Percentiles rank a stretch among this genome's conserved stretches.
Conservation (phyloP, 2,888 invertebrate species). For the Cephus pulcher region DNA sequence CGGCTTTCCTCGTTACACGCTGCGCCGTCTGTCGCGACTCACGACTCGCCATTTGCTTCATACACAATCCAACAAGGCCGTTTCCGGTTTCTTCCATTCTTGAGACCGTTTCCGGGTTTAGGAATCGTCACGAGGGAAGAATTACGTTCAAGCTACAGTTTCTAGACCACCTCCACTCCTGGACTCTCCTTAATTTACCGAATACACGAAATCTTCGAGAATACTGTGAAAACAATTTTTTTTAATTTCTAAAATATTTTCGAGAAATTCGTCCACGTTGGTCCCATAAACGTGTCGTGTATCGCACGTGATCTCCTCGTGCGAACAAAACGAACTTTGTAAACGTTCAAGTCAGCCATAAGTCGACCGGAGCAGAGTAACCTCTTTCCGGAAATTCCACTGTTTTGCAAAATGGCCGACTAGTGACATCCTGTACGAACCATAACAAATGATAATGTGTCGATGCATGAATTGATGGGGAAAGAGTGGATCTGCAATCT, state of each 20-base stretch:
- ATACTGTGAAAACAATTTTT: background rate
- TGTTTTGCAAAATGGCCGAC: background rate
- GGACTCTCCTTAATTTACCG: background rate
- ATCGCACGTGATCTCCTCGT: background rate
- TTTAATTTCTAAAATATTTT: background rate
- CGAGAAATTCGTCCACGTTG: background rate
- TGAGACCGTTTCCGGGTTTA: background rate
- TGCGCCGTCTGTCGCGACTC: background rate
- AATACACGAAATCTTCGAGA: background rate
- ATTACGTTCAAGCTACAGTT: background rate
- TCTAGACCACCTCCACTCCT: background rate
- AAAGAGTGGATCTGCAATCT: background rate
- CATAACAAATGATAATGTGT: background rate
- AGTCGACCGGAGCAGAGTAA: background rate
- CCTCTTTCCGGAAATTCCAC: background rate
- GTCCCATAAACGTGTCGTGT: background rate
- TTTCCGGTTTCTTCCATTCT: background rate
- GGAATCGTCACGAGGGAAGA: background rate
- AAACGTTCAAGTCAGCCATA: background rate
- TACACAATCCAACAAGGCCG: background rate
- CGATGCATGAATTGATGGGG: background rate
- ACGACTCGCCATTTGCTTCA: background rate
- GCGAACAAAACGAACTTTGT: background rate
- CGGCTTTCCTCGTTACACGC: background rate
- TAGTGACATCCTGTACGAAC: background rate